Evolutionary conservation across 2,888 invertebrate genomes (phyloP), one percentile per base, ranked within the genome.

Genomic region (Tuta absoluta): DNA sequence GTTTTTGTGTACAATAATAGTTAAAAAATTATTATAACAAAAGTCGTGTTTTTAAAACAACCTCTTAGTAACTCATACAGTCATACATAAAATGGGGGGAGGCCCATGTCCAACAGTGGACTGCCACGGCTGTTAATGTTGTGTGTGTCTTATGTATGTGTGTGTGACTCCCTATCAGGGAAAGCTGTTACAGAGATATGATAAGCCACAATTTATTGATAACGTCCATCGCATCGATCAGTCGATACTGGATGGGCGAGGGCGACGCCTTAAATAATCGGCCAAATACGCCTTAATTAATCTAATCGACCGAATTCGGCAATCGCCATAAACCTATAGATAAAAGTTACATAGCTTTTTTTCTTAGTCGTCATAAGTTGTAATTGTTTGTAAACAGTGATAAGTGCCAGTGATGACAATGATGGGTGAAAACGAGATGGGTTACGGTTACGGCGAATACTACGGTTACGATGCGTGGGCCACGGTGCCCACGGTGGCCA

Each of bases 401-500:
- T 69, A 66, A 65, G 66, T 61, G 60, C 33, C 12, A 58, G 58
- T 81, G 75, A 91, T 91, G 92, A 92, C 81, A 87, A 93, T 93
- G 93, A 92, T 93, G 85, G 92, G 87, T 63, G 93, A 92, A 75
- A 81, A 81, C 68, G 91, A 91, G 66, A 89, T 90, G 86, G 92
- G 92, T 74, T 92, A 93, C 67, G 92, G 92, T 74, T 92, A 93
- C 67, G 86, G 88, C 66, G 93, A 93, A 67, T 95, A 94, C 66
- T 89, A 89, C 68, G 85, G 83, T 68, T 94, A 93, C 75, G 95
- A 95, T 75, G 92, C 93, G 74, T 93, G 93, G 76, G 95, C 95
- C 95, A 93, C 95, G 66, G 93, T 94, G 71, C 93, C 95, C 11
- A 94, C 95, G 76, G 95, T n/a, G 76, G 95, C 95, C 95, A 93